Conservation (phyloP, 2,888 invertebrate genomes). For the Rhodophaea formosa region DNA sequence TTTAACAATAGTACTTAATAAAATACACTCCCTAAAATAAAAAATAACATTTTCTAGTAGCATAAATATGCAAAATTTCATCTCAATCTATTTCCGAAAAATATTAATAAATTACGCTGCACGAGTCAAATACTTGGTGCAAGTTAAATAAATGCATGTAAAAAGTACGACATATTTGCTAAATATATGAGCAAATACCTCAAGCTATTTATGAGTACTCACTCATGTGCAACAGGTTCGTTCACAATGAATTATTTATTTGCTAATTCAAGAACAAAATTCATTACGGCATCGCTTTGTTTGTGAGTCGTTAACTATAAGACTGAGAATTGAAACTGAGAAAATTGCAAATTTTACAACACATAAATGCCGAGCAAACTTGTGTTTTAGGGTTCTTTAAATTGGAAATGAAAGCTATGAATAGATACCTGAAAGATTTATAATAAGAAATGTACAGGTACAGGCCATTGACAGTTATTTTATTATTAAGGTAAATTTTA, state of each 20-base stretch:
- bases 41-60: too few relatives aligned
- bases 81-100: too few relatives aligned
- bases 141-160: too few relatives aligned
- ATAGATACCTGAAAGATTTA: too few relatives aligned
- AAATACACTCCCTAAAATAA: too few relatives aligned
- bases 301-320: constrained; percentile 1
- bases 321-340: constrained; percentile 4
- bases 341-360: constrained; percentile 2
- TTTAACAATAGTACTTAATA: too few relatives aligned
- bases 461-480: too few relatives aligned
- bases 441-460: too few relatives aligned
- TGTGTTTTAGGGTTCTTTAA: not conserved
- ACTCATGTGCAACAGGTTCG: constrained; percentile 1
- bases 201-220: not conserved
- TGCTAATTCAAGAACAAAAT: constrained; percentile 16
- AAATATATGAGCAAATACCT: not conserved
- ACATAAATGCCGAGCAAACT: not conserved
- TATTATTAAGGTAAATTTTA: too few relatives aligned
- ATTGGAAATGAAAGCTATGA: not conserved
- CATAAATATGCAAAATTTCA: too few relatives aligned
- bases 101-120: too few relatives aligned
- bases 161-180: not conserved
- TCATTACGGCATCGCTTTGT: constrained; percentile 12
- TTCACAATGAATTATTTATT: constrained; percentile 19
- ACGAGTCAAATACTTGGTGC: too few relatives aligned